Percentiles rank a stretch among this genome's conserved stretches.
Conservation (phyloP, 2,113 vertebrate genomes). For the Crotalus tigris region DNA sequence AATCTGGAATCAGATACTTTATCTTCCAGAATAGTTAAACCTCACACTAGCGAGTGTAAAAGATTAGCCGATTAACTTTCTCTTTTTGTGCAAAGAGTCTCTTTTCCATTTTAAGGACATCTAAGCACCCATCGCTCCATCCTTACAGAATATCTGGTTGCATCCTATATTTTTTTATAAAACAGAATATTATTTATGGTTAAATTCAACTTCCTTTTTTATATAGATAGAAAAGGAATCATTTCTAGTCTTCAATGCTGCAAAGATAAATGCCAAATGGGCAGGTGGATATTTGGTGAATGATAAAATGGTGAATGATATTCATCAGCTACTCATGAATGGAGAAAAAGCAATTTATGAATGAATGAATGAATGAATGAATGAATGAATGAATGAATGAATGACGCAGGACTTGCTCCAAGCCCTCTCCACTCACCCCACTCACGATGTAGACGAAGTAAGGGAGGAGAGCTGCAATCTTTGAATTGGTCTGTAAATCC, state of each 20-base stretch:
- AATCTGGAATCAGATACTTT: too few relatives aligned
- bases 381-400: too few relatives aligned
- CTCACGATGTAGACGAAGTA: conserved; percentile 94
- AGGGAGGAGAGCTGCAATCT: conserved; percentile 87
- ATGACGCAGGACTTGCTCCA: fast-evolving
- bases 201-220: not conserved
- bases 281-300: too few relatives aligned
- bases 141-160: not conserved
- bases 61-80: not conserved
- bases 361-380: not conserved
- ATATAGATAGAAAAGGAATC: not conserved
- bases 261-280: not conserved
- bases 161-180: not conserved
- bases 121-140: not conserved
- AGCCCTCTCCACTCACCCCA: conserved; percentile 72
- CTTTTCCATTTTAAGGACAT: not conserved
- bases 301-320: not conserved
- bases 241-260: not conserved
- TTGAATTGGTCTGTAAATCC: conserved; percentile 90
- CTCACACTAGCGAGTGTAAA: not conserved
- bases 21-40: not conserved
- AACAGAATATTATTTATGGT: not conserved
- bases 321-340: not conserved
- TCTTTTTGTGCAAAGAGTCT: not conserved
- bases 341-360: not conserved